phyloP scores from a whole-genome alignment of 1,140 invertebrate species.

The Drosophila tani region DNA sequence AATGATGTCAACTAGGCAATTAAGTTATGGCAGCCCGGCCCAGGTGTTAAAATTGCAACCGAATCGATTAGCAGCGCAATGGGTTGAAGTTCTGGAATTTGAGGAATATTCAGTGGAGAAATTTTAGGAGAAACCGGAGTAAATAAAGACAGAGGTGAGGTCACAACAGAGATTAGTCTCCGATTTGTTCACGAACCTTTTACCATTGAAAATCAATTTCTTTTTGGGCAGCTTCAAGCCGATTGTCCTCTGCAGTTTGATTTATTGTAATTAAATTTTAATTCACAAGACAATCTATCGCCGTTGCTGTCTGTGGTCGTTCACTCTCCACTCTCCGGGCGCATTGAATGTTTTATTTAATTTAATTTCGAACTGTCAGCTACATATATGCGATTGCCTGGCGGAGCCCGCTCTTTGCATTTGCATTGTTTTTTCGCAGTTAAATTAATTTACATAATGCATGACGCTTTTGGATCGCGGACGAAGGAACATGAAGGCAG shows the following conservation, averaged over 20 bases:
- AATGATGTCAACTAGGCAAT: conserved; percentile 58
- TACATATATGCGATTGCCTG: conserved; percentile 13
- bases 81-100: too few relatives aligned
- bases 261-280: conserved; percentile 65
- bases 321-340: not conserved
- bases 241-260: conserved; percentile 37
- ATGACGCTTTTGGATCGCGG: conserved; percentile 36
- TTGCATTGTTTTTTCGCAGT: conserved; percentile 27
- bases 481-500: conserved; percentile 6
- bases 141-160: too few relatives aligned
- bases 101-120: too few relatives aligned
- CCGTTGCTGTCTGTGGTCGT: conserved; percentile 5
- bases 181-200: too few relatives aligned
- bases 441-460: conserved; percentile 63
- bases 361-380: conserved; percentile 55
- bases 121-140: too few relatives aligned
- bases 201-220: not conserved
- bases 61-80: conserved; percentile 7
- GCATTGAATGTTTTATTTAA: conserved; percentile 51
- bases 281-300: conserved; percentile 39
- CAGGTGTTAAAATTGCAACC: conserved; percentile 33
- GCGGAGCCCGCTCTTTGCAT: conserved; percentile 7
- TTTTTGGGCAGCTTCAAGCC: not conserved
- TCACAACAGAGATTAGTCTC: too few relatives aligned
- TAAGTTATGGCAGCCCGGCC: conserved; percentile 30